Conservation (phyloP, 2,113 vertebrate genomes). For the Thunnus maccoyii region DNA sequence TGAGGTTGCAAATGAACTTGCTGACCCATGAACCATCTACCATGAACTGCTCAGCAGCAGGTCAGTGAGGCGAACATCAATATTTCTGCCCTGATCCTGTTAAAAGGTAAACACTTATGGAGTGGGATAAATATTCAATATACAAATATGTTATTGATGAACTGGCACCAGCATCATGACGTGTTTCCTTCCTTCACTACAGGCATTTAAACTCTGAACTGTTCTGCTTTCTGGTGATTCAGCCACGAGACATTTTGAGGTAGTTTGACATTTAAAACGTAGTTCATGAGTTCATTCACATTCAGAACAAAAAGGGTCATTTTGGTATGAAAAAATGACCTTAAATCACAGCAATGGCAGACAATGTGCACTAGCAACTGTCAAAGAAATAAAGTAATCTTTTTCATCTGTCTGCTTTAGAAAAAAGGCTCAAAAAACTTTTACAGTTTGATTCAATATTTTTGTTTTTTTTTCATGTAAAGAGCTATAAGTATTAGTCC, state of each 20-base stretch:
- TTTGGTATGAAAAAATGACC: background rate
- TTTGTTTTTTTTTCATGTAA: background rate
- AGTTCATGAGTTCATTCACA: constrained; percentile 1
- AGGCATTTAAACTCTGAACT: constrained; percentile 44
- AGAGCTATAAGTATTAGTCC: too few relatives aligned
- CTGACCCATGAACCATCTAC: constrained; percentile 38
- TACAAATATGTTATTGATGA: constrained; percentile 17
- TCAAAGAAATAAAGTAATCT: too few relatives aligned
- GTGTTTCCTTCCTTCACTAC: background rate
- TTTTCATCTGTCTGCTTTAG: too few relatives aligned
- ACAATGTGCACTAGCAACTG: background rate
- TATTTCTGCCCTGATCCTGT: constrained; percentile 49
- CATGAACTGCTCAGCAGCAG: constrained; percentile 16
- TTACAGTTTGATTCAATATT: too few relatives aligned
- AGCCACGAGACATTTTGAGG: constrained; percentile 46
- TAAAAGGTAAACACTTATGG: constrained; percentile 28
- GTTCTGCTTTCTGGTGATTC: background rate
- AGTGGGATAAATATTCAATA: constrained; percentile 23
- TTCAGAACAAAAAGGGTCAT: constrained; percentile 22
- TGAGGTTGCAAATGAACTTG: constrained; percentile 20
- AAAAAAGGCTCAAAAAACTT: too few relatives aligned
- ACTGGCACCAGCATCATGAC: background rate
- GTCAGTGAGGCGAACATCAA: constrained; percentile 36
- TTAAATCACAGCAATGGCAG: background rate
- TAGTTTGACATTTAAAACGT: constrained; percentile 50